Conservation (phyloP, 1,140 invertebrate genomes). For the Nasonia longicornis region DNA sequence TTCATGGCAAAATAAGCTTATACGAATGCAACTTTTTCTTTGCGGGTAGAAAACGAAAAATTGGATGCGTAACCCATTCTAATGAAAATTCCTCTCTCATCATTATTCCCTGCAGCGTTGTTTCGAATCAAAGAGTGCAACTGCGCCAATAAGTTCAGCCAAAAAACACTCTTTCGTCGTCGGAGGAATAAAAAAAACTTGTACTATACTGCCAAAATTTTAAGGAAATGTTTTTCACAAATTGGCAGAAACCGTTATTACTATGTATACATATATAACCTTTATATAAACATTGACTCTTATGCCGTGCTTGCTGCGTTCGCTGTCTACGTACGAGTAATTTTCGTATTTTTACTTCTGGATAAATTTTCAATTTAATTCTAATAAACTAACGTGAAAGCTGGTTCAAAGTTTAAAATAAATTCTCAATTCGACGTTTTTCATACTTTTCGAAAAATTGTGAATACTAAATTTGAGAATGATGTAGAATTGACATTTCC, state of each 20-base stretch:
- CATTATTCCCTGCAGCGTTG: not conserved
- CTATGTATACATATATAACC: not conserved
- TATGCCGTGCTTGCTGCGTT: no score
- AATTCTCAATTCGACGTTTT: no score
- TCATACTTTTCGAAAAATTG: no score
- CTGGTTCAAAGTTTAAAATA: no score
- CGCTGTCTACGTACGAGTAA: no score
- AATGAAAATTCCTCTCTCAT: slow-evolving; percentile 11
- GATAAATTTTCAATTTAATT: no score
- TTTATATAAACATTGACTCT: no score
- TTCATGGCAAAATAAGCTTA: not conserved
- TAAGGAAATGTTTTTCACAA: not conserved
- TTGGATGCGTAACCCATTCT: not conserved
- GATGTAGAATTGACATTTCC: not conserved
- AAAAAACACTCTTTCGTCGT: slow-evolving; percentile 1
- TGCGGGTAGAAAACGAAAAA: not conserved
- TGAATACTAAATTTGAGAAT: not conserved
- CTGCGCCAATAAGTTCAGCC: not conserved
- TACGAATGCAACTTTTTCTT: not conserved
- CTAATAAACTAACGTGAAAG: no score
- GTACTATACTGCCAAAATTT: not conserved
- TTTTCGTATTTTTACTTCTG: no score
- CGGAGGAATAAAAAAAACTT: not conserved
- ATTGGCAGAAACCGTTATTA: not conserved
- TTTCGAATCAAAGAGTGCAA: not conserved